Percentiles rank a stretch among this genome's conserved stretches.
Conservation (phyloP, 35 echinoderm and acorn worm species). For the Strongylocentrotus purpuratus region DNA sequence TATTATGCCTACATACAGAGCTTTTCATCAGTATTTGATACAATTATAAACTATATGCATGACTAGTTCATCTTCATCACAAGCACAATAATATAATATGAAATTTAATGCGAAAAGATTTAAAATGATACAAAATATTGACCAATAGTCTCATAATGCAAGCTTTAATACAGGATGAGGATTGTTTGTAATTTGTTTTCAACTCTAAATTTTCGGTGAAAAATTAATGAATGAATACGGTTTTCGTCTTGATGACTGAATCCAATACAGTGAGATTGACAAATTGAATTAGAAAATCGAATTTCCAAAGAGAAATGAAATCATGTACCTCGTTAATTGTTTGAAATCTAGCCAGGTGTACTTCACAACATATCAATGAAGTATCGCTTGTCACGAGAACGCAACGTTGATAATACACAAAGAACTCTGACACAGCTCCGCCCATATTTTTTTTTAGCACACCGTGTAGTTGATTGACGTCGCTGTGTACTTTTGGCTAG, state of each 20-base stretch:
- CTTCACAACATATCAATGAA: not conserved
- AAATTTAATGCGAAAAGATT: not conserved
- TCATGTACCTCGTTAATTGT: constrained; percentile 1
- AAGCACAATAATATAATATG: not conserved
- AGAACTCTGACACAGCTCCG: not conserved
- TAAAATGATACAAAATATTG: not conserved
- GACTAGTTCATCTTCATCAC: not conserved
- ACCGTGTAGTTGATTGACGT: not conserved
- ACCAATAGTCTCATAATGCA: not conserved
- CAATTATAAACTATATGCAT: too few relatives aligned
- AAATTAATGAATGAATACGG: not conserved
- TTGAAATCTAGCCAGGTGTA: not conserved
- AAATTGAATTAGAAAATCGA: constrained; percentile 6
- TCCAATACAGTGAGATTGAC: not conserved
- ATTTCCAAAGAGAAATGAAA: not conserved
- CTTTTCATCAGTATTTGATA: too few relatives aligned
- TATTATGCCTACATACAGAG: too few relatives aligned
- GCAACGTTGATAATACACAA: not conserved
- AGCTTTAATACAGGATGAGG: not conserved
- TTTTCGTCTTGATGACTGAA: not conserved
- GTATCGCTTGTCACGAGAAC: not conserved
- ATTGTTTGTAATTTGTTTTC: constrained; percentile 5
- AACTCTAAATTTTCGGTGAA: not conserved
- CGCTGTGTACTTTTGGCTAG: constrained; percentile 10
- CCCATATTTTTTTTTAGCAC: not conserved